Evolutionary conservation across 2,888 invertebrate genomes (phyloP).

Genomic region (Zaprionus lineosus): DNA sequence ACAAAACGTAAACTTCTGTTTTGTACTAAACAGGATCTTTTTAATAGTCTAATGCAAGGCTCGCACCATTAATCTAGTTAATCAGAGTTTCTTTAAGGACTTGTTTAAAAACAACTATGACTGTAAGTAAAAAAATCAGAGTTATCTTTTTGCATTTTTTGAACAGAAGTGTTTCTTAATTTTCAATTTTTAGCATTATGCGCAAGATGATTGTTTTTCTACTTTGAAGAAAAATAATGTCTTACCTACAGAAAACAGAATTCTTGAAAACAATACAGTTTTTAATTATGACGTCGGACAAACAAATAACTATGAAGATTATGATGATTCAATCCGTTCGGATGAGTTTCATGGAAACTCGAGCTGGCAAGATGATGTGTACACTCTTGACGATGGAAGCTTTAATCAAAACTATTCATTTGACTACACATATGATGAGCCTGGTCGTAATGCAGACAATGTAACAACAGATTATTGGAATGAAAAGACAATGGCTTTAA

Average conservation of each 20-base stretch:
- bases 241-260: conserved; percentile 91
- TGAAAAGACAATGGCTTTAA: conserved; percentile 13
- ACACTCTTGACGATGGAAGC: conserved; percentile 6
- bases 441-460: background rate
- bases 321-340: conserved; percentile 4
- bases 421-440: conserved; percentile 32
- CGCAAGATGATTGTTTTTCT: conserved; percentile 74
- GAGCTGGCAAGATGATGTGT: conserved; percentile 1
- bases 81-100: too few relatives aligned
- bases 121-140: background rate
- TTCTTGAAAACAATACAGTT: conserved; percentile 83
- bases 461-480: conserved; percentile 49
- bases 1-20: too few relatives aligned
- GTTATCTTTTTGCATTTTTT: background rate
- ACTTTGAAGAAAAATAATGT: conserved; percentile 85
- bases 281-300: conserved; percentile 53
- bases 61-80: too few relatives aligned
- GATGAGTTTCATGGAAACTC: too few relatives aligned
- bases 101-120: too few relatives aligned
- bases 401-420: conserved; percentile 33
- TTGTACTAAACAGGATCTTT: too few relatives aligned
- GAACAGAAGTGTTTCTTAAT: too few relatives aligned
- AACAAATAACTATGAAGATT: conserved; percentile 34
- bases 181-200: conserved; percentile 73
- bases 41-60: too few relatives aligned